Evolutionary conservation across 2,888 invertebrate genomes (phyloP).

Genomic region (Trissolcus japonicus): DNA sequence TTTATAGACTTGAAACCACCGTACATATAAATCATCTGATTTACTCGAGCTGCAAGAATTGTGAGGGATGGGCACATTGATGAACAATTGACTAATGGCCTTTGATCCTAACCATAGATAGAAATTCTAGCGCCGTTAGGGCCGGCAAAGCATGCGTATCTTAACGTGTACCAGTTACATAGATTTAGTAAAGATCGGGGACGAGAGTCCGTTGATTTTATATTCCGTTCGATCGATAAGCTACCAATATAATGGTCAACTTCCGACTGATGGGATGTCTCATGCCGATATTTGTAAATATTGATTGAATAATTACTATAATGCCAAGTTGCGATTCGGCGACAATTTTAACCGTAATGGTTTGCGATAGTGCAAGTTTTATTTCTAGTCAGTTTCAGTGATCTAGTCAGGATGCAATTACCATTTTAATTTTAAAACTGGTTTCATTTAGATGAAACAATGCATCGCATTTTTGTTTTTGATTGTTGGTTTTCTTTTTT

Average conservation of each 20-base stretch:
- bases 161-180: constrained; percentile 54
- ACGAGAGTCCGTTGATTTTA: constrained; percentile 29
- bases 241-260: not conserved
- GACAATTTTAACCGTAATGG: too few relatives aligned
- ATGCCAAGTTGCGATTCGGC: constrained; percentile 27
- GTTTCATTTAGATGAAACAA: constrained; percentile 45
- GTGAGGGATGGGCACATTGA: constrained; percentile 64
- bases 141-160: constrained; percentile 61
- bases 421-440: constrained; percentile 2
- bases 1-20: not conserved
- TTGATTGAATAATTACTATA: not conserved
- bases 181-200: constrained; percentile 41
- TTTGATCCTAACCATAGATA: constrained; percentile 65
- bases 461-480: not conserved
- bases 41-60: constrained; percentile 38
- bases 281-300: constrained; percentile 2
- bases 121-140: constrained; percentile 62
- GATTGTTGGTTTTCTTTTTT: too few relatives aligned
- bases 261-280: too few relatives aligned
- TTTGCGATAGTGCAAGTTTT: too few relatives aligned
- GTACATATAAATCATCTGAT: constrained; percentile 7
- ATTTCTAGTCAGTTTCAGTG: constrained; percentile 70
- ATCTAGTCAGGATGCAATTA: constrained; percentile 70
- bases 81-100: constrained; percentile 68
- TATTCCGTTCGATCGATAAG: constrained; percentile 22